Evolutionary conservation across 2,888 invertebrate genomes (phyloP), one percentile per base, ranked within the genome.

Genomic region (Mactromeris polynyma): DNA sequence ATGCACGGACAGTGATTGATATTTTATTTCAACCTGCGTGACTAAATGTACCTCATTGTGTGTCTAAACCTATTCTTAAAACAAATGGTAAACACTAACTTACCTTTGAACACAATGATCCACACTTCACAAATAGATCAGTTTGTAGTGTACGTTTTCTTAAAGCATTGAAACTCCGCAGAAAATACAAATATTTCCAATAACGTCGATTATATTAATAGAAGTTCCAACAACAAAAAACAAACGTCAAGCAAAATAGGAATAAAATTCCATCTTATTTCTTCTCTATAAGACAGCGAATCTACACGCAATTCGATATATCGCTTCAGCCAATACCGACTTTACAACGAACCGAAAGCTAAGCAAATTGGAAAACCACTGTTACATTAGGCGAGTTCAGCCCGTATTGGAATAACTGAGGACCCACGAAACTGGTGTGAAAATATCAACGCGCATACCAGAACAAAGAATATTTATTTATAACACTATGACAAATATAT

Each of bases 391-490:
- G 36, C 1, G 33, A 33, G 73, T 73, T 73, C 73, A 19, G 33
- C 14, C 4, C 4, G 36, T 73, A 73, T 73, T 33, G 31, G 73
- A 73, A 73, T 33, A 33, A 73, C 73, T 19, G 36, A 7, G 33
- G 17, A 33, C 73, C 19, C 36, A 73, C 73, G 36, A 31, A 73
- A 73, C 73, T 33, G 26, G 73, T 73, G 73, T 73, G 36, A 73
- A 73, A 73, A 33, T 36, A 73, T 73, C 73, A 33, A 33, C 73
- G 36, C 9, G n/a, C n/a, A 58, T n/a, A 58, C n/a, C 33, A 36
- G 36, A 7, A 73, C 73, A 73, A 36, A 73, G 73, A 33, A 33
- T 73, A 73, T 73, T 73, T 73, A 73, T 73, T 33, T 73, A 73
- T 33, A 36, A 73, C 33, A 33, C 26, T 26, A 73, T 73, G 73